These are phyloP conservation scores for Salvelinus namaycush DNA, from an alignment of 2,113 vertebrate genomes.

Conservation along the genomic window DNA sequence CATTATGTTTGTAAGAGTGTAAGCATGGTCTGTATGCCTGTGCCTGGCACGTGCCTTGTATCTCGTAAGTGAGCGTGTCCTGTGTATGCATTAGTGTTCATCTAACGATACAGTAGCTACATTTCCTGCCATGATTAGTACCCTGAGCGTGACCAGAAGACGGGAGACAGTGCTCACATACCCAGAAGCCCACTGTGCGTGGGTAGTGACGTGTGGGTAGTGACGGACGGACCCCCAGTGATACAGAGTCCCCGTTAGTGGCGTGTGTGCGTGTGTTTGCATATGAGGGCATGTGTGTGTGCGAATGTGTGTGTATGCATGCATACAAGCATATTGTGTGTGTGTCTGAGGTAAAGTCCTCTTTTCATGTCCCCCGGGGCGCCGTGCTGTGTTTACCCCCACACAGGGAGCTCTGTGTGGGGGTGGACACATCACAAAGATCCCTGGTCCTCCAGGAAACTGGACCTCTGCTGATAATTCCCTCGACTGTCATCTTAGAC, in stretches of 20 bases:
- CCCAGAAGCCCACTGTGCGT: too few species aligned
- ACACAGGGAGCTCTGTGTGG: not conserved
- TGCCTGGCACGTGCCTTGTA: too few species aligned
- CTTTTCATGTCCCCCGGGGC: not conserved
- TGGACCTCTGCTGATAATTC: constrained; percentile 1
- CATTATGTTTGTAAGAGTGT: too few species aligned
- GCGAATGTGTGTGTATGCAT: not conserved
- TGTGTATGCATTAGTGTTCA: too few species aligned
- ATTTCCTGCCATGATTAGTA: too few species aligned
- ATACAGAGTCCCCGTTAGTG: not conserved
- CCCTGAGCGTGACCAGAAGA: too few species aligned
- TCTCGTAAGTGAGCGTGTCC: too few species aligned
- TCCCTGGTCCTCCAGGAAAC: not conserved
- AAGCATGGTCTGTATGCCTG: too few species aligned
- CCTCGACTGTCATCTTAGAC: not conserved
- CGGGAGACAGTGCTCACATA: not conserved
- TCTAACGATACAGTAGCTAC: too few species aligned
- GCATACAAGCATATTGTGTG: not conserved
- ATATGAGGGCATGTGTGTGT: not conserved
- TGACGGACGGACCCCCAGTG: not conserved
- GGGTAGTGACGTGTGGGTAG: not conserved
- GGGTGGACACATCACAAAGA: constrained; percentile 2
- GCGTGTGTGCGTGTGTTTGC: not conserved
- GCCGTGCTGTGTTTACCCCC: not conserved
- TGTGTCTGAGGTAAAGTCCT: not conserved